phyloP scores from a whole-genome alignment of 2,113 vertebrate genomes.

The Dryoscopus gambensis region DNA sequence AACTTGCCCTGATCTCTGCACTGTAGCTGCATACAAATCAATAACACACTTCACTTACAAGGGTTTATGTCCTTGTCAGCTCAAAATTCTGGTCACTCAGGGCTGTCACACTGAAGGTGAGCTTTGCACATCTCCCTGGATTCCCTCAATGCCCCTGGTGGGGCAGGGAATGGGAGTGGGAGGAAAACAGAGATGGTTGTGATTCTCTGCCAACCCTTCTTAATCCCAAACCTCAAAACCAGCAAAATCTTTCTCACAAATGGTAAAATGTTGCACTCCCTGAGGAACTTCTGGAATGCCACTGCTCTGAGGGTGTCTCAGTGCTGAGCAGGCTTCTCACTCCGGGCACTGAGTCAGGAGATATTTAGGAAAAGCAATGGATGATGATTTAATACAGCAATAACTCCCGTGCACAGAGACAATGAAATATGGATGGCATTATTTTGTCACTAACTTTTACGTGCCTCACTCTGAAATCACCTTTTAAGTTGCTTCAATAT shows the following conservation, averaged over 20 bases:
- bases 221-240: background rate
- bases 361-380: background rate
- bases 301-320: background rate
- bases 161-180: background rate
- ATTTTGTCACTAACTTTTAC: background rate
- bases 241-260: background rate
- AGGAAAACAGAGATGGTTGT: background rate
- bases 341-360: background rate
- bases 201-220: background rate
- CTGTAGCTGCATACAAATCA: conserved; percentile 51
- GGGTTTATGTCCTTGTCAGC: conserved; percentile 46
- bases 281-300: background rate
- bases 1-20: conserved; percentile 49
- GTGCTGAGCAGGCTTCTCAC: background rate
- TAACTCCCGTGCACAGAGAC: background rate
- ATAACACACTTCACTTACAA: conserved; percentile 19
- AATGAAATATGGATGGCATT: rapidly evolving
- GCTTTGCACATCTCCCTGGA: background rate
- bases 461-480: background rate
- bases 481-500: background rate
- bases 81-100: conserved; percentile 19
- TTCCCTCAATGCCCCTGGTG: background rate
- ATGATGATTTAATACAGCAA: background rate
- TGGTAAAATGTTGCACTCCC: background rate
- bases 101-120: background rate